Evolutionary conservation across 2,888 invertebrate species (phyloP).

Genomic region (Brachyptera putata): DNA sequence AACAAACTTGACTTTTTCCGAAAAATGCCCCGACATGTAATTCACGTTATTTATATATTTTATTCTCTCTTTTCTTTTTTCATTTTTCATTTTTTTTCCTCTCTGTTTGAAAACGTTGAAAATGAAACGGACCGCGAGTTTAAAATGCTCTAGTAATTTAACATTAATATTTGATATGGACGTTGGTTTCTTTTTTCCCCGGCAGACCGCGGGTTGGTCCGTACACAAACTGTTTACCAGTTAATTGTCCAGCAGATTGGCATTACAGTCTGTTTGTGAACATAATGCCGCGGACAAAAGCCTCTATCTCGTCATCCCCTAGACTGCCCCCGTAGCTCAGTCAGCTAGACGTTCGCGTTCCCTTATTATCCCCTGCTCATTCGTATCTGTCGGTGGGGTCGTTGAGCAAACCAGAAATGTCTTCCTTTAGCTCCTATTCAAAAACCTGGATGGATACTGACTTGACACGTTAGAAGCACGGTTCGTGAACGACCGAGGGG

Average conservation of each 20-base stretch:
- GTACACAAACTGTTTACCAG: neutral
- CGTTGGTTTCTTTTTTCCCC: neutral
- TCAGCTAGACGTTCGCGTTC: too few relatives aligned
- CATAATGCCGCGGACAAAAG: too few relatives aligned
- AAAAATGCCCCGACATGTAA: conserved; percentile 18
- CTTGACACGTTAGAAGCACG: too few relatives aligned
- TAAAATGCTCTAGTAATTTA: conserved; percentile 19
- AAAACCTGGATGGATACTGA: too few relatives aligned
- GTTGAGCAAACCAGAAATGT: too few relatives aligned
- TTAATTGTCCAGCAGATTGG: conserved; percentile 13
- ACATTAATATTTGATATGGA: conserved; percentile 14
- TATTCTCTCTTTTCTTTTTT: neutral
- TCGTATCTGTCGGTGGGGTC: too few relatives aligned
- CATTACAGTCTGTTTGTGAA: neutral
- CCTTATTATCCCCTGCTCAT: too few relatives aligned
- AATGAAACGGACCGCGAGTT: conserved; percentile 19
- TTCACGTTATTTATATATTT: conserved; percentile 1
- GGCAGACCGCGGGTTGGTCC: neutral
- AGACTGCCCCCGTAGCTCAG: too few relatives aligned
- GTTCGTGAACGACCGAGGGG: too few relatives aligned
- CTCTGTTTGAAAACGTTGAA: neutral
- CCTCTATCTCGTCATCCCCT: too few relatives aligned
- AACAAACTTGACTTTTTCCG: conserved; percentile 28
- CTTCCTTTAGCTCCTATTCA: too few relatives aligned
- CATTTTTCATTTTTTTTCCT: neutral